Conservation (phyloP, 2,797 vertebrate genomes). For the Phoebastria nigripes region DNA sequence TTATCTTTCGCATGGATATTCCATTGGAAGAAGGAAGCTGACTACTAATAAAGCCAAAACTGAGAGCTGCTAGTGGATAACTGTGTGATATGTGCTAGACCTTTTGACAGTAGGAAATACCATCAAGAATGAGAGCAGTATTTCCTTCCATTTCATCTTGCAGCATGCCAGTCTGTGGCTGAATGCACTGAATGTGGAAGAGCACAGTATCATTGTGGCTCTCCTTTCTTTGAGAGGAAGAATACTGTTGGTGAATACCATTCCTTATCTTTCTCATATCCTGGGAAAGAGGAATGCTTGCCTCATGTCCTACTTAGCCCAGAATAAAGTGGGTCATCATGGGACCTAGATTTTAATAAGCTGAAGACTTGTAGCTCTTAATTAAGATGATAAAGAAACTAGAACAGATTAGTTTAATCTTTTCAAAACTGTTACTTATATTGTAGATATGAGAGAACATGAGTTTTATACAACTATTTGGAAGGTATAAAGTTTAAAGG, state of each 20-base stretch:
- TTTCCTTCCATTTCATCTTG: background rate
- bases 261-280: background rate
- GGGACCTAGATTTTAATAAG: background rate
- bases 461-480: background rate
- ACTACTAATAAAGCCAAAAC: background rate
- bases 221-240: background rate
- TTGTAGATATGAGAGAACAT: background rate
- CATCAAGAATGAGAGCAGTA: background rate
- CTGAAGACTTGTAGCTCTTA: background rate
- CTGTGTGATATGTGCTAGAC: background rate
- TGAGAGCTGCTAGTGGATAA: background rate
- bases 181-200: background rate
- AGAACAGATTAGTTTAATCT: background rate
- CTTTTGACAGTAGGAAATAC: background rate
- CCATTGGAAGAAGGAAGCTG: background rate
- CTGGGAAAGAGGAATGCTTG: background rate
- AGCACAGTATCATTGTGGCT: background rate
- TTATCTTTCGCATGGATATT: background rate
- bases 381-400: background rate
- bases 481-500: background rate
- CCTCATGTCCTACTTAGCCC: background rate
- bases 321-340: background rate
- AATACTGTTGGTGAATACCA: background rate
- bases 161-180: background rate
- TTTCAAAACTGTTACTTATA: background rate